phyloP scores from a whole-genome alignment of 2,113 vertebrate genomes.

The Sturnus vulgaris region DNA sequence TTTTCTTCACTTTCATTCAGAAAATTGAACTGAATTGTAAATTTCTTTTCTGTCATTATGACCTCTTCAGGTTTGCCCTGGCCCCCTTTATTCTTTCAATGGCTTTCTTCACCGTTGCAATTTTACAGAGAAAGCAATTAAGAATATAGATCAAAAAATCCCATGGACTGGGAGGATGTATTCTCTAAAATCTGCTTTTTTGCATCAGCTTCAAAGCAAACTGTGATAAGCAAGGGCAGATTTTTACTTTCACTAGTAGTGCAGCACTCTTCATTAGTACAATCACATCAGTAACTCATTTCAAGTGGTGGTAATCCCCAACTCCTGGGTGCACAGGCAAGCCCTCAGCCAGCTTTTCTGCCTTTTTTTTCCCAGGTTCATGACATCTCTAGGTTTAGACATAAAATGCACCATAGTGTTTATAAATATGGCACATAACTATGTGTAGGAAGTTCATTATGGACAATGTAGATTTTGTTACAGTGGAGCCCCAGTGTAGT shows the following conservation, averaged over 20 bases:
- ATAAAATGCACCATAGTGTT: neutral
- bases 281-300: neutral
- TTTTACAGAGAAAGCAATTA: neutral
- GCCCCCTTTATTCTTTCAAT: neutral
- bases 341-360: neutral
- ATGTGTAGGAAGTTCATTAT: neutral
- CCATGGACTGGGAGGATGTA: neutral
- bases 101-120: neutral
- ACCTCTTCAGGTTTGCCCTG: neutral
- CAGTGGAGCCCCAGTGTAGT: neutral
- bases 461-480: neutral
- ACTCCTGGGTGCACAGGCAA: neutral
- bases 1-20: neutral
- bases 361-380: neutral
- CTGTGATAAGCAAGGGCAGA: neutral
- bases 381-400: neutral
- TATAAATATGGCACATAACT: neutral
- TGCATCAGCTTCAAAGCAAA: neutral
- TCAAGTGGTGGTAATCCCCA: neutral
- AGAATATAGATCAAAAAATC: neutral
- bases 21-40: neutral
- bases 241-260: neutral
- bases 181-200: neutral
- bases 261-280: neutral
- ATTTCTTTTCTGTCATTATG: neutral